Conservation (phyloP, 2,113 vertebrate genomes). For the Podilymbus podiceps region DNA sequence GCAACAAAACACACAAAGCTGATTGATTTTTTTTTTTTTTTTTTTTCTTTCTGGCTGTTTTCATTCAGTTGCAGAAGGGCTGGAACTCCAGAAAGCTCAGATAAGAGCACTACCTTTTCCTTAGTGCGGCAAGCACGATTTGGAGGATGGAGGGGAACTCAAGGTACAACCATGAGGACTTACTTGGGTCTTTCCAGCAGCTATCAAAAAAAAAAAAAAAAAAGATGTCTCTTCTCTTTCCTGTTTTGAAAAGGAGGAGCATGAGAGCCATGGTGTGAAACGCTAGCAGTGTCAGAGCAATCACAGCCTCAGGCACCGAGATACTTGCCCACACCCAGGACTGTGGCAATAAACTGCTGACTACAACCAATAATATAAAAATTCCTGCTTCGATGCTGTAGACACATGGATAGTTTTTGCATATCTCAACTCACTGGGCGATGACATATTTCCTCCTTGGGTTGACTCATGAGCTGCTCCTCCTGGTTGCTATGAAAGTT, state of each 20-base stretch:
- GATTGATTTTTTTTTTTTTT: background rate
- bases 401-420: background rate
- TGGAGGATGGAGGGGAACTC: background rate
- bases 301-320: background rate
- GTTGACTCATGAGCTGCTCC: slow-evolving; percentile 31
- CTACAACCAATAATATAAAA: background rate
- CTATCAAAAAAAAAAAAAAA: background rate
- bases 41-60: slow-evolving; percentile 15
- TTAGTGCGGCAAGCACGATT: fast-evolving
- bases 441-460: slow-evolving; percentile 24
- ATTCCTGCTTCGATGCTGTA: background rate
- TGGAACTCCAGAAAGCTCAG: background rate
- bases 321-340: background rate
- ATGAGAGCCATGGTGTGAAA: background rate
- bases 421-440: background rate
- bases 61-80: background rate
- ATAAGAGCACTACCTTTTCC: slow-evolving; percentile 24
- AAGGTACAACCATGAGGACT: background rate
- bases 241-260: background rate
- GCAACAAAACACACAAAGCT: background rate
- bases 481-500: slow-evolving; percentile 29
- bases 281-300: background rate
- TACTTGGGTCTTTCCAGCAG: background rate
- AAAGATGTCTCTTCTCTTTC: background rate
- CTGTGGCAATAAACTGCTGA: background rate